A percentile compares a stretch with the other conserved stretches of the same genome.
phyloP scores from a whole-genome alignment of 2,888 invertebrate genomes.

The Stenchaetothrips biformis region DNA sequence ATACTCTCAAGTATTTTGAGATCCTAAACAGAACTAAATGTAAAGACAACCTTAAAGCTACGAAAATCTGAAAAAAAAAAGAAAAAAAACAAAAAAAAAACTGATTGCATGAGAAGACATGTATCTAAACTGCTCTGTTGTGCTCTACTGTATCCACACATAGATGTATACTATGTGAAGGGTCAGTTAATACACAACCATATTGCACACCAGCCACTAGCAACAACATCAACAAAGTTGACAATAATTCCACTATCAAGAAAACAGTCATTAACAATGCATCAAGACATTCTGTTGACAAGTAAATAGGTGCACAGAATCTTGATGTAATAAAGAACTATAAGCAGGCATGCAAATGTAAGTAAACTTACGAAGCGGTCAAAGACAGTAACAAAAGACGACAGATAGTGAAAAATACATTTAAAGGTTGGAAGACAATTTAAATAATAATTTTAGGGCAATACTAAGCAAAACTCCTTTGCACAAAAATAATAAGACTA shows the following conservation, averaged over 20 bases:
- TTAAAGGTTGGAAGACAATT: background rate
- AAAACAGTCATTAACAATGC: conserved; percentile 2
- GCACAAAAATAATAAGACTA: conserved; percentile 10
- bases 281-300: background rate
- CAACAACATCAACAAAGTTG: background rate
- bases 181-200: background rate
- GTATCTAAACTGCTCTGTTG: too few species aligned
- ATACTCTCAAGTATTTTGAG: background rate
- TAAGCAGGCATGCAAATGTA: background rate
- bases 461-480: background rate
- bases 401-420: background rate
- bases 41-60: background rate
- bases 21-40: background rate
- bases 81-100: background rate
- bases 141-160: too few species aligned
- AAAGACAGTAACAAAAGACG: background rate
- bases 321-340: background rate
- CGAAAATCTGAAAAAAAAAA: background rate
- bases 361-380: background rate
- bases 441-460: too few species aligned
- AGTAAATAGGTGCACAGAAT: background rate
- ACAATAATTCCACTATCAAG: background rate
- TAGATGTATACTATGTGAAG: too few species aligned
- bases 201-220: conserved; percentile 18
- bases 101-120: background rate